Base-by-base conservation (phyloP, 2,797 vertebrate species). In the Jordanella pulchra region DNA sequence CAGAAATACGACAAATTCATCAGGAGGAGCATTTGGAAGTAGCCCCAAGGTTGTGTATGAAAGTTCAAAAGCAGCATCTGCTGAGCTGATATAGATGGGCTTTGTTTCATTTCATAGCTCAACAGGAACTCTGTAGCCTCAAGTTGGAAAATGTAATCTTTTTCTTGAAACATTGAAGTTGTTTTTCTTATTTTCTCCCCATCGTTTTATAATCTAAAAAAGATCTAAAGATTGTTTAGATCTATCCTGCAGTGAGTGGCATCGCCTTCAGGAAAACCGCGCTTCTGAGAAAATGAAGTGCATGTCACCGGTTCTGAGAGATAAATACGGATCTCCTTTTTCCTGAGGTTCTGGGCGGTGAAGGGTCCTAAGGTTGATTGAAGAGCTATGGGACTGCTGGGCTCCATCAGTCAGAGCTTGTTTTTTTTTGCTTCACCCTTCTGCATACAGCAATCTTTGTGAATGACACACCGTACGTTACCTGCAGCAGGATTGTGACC, bases 151-250 rank as follows among this genome's bases (percentile, higher is more conserved):
- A 83, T 77, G 76, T 83, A 88, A 89, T 90, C 65, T 78, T 64
- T 30, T 87, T 87, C 71, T n/a, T 76, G 73, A 32, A 73, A 73
- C 80, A 74, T 3, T 15, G 44, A 28, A 73, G 77, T 82, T 88
- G 73, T 87, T 87, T 80, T 87, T 79, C 67, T 82, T 84, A 78
- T 69, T 64, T 76, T 50, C 39, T 15, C 44, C 44, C 78, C 67
- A 82, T 85, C 85, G 84, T 28, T 39, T 48, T 45, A 55, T 69
- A 18, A 27, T 42, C 51, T 68, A 27, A 56, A 69, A 64, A 21
- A 56, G 55, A 84, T 87, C 86, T 81, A 73, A 84, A 78, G 74
- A 76, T 88, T 85, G 84, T 85, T 91, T 86, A 88, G 83, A 73
- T 76, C 72, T 77, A 65, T 48, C 54, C 61, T 21, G 72, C 25